A percentile compares a stretch with the other conserved stretches of the same genome.
These are phyloP conservation scores for Turritopsis dohrnii DNA, from an alignment of 30 jellyfish, hydroid and myxozoan genomes.

Conservation along the genomic window DNA sequence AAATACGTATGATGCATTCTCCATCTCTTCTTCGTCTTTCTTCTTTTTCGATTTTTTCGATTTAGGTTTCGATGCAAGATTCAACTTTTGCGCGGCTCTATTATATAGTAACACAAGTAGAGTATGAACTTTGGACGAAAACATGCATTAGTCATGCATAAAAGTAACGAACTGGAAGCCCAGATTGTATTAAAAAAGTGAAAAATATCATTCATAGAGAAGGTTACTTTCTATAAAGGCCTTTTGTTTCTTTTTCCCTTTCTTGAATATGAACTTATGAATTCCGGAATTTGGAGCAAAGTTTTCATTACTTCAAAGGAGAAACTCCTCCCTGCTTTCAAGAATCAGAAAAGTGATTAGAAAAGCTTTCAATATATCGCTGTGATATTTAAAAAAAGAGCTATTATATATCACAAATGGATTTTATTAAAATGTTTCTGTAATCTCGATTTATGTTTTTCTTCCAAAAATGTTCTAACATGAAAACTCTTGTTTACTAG, in stretches of 20 bases:
- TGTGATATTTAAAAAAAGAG: not conserved
- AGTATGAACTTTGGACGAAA: not conserved
- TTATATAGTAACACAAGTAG: not conserved
- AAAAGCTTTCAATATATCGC: not conserved
- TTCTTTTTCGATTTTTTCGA: constrained; percentile 16
- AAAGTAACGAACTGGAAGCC: not conserved
- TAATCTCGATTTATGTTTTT: not conserved
- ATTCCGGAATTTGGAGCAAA: not conserved
- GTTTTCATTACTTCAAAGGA: not conserved
- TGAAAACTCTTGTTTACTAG: not conserved
- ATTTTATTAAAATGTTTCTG: not conserved
- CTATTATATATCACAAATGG: not conserved
- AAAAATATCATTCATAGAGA: not conserved
- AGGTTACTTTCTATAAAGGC: not conserved
- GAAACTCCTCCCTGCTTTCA: not conserved
- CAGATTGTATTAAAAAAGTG: not conserved
- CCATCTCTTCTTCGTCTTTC: constrained; percentile 38
- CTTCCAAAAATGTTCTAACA: not conserved
- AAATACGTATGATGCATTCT: constrained; percentile 49
- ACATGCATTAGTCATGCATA: no score
- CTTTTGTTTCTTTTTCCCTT: not conserved
- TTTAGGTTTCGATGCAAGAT: constrained; percentile 55
- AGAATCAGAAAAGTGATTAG: not conserved
- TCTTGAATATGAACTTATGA: not conserved
- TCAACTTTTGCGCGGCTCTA: constrained; percentile 89